phyloP scores from a whole-genome alignment of 2,888 invertebrate genomes.

The Argynnis bischoffii region DNA sequence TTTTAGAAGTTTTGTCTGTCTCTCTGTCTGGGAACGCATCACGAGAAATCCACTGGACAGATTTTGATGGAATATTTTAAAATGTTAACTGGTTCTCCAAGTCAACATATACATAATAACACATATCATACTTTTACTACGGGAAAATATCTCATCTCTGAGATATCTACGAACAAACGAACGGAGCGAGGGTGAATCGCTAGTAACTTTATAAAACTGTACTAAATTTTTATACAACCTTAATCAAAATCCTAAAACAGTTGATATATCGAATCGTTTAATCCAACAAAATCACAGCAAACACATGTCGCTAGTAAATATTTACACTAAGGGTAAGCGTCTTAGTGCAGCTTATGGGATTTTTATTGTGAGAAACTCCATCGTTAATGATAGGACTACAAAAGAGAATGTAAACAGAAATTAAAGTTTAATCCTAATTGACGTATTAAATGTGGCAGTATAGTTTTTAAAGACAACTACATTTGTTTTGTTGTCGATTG shows the following conservation, averaged over 20 bases:
- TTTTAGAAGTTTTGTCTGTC: no score
- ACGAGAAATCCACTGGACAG: no score
- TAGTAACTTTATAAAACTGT: not conserved
- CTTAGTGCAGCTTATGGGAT: constrained; percentile 56
- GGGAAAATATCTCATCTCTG: no score
- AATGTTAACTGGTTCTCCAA: no score
- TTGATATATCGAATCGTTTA: constrained; percentile 31
- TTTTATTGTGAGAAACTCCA: constrained; percentile 73
- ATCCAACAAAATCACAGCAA: constrained; percentile 48
- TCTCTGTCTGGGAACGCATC: no score
- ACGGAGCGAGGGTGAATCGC: no score
- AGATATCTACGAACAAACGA: no score
- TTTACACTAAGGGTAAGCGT: constrained; percentile 60
- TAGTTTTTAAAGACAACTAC: not conserved
- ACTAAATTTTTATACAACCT: not conserved
- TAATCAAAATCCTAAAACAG: not conserved
- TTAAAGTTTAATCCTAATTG: constrained; percentile 31
- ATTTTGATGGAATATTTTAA: no score
- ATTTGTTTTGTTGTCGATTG: not conserved
- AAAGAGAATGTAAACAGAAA: constrained; percentile 30
- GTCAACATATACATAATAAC: no score
- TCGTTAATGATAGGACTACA: constrained; percentile 44
- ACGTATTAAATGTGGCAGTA: constrained; percentile 11
- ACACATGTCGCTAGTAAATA: constrained; percentile 69
- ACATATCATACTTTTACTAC: no score